Evolutionary conservation across 2,888 invertebrate species (phyloP).

Genomic region (Protonemura montana): DNA sequence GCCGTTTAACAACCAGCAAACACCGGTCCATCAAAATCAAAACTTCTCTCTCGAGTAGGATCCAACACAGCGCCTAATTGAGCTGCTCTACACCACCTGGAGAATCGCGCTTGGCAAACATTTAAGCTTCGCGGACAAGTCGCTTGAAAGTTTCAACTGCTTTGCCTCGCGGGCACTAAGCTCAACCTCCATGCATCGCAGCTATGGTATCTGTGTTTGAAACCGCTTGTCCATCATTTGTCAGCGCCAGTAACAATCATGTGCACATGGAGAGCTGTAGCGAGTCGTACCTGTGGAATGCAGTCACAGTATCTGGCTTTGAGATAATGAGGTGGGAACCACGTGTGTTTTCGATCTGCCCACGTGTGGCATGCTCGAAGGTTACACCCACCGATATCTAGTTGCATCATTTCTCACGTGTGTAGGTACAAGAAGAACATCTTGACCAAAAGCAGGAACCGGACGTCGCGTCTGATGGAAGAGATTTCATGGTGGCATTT

Average conservation of each 20-base stretch:
- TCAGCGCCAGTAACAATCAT: neutral
- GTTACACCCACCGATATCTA: neutral
- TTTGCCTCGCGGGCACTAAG: neutral
- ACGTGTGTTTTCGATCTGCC: conserved; percentile 19
- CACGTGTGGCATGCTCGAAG: neutral
- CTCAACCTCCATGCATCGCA: neutral
- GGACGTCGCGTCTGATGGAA: neutral
- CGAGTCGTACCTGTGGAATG: neutral
- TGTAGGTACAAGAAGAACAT: neutral
- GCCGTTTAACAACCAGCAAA: neutral
- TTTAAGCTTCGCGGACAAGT: neutral
- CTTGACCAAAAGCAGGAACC: neutral
- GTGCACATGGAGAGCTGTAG: neutral
- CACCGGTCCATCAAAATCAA: neutral
- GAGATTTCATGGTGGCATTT: neutral
- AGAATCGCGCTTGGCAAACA: neutral
- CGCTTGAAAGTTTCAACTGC: neutral
- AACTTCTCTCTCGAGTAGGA: neutral
- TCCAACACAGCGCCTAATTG: neutral
- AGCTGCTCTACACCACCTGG: neutral
- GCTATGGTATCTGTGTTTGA: neutral
- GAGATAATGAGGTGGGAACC: neutral
- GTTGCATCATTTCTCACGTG: conserved; percentile 4
- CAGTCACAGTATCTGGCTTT: neutral
- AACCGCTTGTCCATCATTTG: neutral